phyloP scores from a whole-genome alignment of 2,113 vertebrate species.

The Neomonachus schauinslandi region DNA sequence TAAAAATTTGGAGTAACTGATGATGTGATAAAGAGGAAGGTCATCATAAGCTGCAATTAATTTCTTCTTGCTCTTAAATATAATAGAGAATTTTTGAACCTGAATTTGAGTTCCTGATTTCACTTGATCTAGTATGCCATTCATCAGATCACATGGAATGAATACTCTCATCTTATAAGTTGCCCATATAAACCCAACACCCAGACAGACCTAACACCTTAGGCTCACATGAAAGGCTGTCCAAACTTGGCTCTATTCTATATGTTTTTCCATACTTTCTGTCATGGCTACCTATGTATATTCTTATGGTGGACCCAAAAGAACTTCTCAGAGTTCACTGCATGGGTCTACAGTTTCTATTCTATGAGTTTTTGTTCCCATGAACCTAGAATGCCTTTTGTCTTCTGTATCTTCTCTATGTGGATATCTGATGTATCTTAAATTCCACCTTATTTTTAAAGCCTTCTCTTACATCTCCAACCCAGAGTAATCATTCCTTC shows the following conservation, averaged over 20 bases:
- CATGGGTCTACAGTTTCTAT: not conserved
- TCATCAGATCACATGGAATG: not conserved
- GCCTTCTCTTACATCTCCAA: not conserved
- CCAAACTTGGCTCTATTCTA: not conserved
- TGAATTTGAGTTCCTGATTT: not conserved
- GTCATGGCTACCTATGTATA: not conserved
- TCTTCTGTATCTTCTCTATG: not conserved
- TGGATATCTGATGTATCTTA: not conserved
- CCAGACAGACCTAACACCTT: not conserved
- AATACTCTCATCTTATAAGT: not conserved
- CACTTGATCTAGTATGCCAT: not conserved
- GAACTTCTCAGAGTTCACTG: not conserved
- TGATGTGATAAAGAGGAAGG: not conserved
- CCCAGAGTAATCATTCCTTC: not conserved
- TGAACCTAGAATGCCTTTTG: not conserved
- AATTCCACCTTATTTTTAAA: not conserved
- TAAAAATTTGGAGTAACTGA: not conserved
- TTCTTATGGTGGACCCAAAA: not conserved
- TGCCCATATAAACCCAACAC: not conserved
- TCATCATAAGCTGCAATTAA: not conserved
- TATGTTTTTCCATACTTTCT: not conserved
- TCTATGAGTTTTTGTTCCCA: not conserved
- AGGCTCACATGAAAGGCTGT: not conserved
- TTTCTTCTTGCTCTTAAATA: conserved; percentile 11
- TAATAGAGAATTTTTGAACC: not conserved